Evolutionary conservation across 1,140 invertebrate species (phyloP), one percentile per base, ranked within the genome.

Genomic region (Bombus ignitus): DNA sequence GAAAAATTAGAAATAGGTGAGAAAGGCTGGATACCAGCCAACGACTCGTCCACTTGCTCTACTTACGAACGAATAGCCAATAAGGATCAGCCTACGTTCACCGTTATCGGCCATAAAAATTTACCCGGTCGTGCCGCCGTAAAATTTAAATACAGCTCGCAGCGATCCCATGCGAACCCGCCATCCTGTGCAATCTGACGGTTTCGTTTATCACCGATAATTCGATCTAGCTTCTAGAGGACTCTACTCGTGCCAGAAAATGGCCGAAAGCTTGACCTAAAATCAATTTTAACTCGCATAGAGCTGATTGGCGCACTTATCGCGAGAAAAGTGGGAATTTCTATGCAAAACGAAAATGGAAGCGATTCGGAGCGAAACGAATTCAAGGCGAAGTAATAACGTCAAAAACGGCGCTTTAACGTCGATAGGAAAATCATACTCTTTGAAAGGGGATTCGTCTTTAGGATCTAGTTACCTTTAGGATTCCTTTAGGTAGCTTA

Each of bases 41-140:
- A 81, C 42, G 57, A n/a, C n/a, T 72, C 35, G 57, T 44, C 32
- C 44, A 39, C 42, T 37, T 42, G 13, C 53, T n/a, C 70, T 66
- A 66, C 68, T 47, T 81, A 81, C 57, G 42, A 81, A 28, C 70
- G 59, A 81, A 85, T 42, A 37, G 83, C 78, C 78, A 85, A 81
- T 85, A 81, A 81, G 71, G n/a, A 53, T 85, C 44, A 53, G 47
- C 13, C 70, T 37, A 53, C 28, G 66, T 80, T 80, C 76, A 25
- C 47, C 70, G 78, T 85, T 81, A 85, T 85, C 42, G 71, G 10
- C 44, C 71, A n/a, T 85, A 66, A 85, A 85, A 81, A 81, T 81
- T 74, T 68, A 74, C 35, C 57, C 74, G 10, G 28, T 32, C 22
- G 65, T 59, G 13, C 39, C 10, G 15, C 12, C 25, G 59, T 68